Evolutionary conservation across 2,797 vertebrate species (phyloP).

Genomic region (Clamator glandarius): DNA sequence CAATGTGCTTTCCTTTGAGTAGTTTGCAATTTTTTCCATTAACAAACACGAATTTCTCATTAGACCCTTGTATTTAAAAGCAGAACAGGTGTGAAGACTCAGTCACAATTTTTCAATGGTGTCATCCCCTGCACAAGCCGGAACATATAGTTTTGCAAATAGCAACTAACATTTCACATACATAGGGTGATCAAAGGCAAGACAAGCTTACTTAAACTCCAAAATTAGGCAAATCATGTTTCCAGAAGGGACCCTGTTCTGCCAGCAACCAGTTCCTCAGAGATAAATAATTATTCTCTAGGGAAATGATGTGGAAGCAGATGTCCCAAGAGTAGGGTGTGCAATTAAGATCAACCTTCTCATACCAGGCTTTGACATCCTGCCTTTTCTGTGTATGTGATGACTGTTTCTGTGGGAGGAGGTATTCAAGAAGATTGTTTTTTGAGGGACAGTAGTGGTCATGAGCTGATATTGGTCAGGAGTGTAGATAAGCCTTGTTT

Average conservation of each 20-base stretch:
- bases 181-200: not conserved
- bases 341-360: not conserved
- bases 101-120: not conserved
- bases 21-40: not conserved
- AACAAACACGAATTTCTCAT: not conserved
- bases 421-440: not conserved
- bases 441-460: fast-evolving
- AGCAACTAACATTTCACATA: not conserved
- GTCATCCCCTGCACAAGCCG: not conserved
- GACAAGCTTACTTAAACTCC: not conserved
- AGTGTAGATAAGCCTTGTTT: not conserved
- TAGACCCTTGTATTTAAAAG: not conserved
- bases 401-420: not conserved
- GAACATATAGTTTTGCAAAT: not conserved
- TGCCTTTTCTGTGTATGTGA: not conserved
- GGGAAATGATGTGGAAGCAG: not conserved
- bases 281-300: not conserved
- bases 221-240: not conserved
- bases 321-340: not conserved
- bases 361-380: not conserved
- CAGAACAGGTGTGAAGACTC: not conserved
- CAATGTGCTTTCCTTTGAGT: not conserved
- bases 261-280: not conserved
- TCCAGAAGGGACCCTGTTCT: not conserved
- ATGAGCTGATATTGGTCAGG: not conserved